These are phyloP conservation scores for Arion vulgaris DNA, from an alignment of 1,140 invertebrate species.

Conservation along the genomic window DNA sequence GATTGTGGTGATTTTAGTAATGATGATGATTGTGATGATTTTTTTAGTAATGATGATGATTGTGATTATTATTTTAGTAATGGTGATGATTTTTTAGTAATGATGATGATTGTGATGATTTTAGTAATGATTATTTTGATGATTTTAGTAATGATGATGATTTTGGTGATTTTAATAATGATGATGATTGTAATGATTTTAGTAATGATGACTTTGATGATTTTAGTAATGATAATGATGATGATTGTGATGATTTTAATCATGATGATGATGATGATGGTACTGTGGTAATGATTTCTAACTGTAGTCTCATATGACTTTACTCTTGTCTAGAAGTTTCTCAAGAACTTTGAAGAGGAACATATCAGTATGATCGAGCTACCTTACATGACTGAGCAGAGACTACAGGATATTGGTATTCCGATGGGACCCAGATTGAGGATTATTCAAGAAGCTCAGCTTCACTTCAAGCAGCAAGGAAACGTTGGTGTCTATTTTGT, in stretches of 20 bases:
- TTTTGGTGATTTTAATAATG: too few species aligned
- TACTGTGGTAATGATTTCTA: background rate
- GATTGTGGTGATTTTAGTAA: too few species aligned
- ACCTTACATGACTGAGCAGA: conserved; percentile 91
- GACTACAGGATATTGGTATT: conserved; percentile 89
- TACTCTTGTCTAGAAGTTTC: conserved; percentile 86
- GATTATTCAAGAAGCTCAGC: conserved; percentile 87
- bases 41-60: too few species aligned
- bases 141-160: too few species aligned
- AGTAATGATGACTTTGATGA: background rate
- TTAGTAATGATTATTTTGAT: too few species aligned
- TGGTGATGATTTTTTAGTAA: too few species aligned
- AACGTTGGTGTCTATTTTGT: conserved; percentile 75
- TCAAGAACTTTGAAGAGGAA: conserved; percentile 86
- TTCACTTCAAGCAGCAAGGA: conserved; percentile 71
- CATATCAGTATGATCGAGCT: conserved; percentile 92
- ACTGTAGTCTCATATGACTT: background rate
- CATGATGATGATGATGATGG: background rate
- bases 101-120: too few species aligned
- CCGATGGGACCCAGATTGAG: conserved; percentile 89
- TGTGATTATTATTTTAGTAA: too few species aligned
- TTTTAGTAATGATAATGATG: background rate
- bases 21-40: too few species aligned
- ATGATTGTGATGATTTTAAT: background rate
- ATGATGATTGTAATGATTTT: too few species aligned